Evolutionary conservation across 2,113 vertebrate genomes (phyloP).

Genomic region (Labeo catla): DNA sequence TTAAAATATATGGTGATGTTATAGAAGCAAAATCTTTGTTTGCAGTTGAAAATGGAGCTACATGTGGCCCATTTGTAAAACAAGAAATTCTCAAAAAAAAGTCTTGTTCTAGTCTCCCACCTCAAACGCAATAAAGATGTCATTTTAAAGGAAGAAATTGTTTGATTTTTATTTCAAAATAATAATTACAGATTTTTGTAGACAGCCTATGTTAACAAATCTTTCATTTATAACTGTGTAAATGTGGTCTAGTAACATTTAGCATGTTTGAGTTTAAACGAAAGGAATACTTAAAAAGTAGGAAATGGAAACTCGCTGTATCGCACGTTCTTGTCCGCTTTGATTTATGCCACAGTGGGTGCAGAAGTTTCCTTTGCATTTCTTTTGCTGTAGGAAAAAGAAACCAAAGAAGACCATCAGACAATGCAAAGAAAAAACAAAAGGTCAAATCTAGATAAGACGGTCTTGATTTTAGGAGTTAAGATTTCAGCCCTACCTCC

Average conservation of each 20-base stretch:
- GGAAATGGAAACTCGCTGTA: neutral
- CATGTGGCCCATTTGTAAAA: slow-evolving; percentile 9
- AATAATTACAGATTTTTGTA: neutral
- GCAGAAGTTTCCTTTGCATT: neutral
- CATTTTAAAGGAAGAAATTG: slow-evolving; percentile 50
- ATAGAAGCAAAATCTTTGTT: neutral
- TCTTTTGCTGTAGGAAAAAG: slow-evolving; percentile 17
- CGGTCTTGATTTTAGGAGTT: neutral
- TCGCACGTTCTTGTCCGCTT: neutral
- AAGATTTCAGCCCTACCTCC: slow-evolving; percentile 29
- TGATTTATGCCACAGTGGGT: neutral
- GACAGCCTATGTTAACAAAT: neutral
- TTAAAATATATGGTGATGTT: neutral
- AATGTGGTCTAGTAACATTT: neutral
- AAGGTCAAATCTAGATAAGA: neutral
- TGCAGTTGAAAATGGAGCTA: slow-evolving; percentile 21
- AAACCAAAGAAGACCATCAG: neutral
- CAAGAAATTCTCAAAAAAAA: neutral
- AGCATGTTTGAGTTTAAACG: neutral
- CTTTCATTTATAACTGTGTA: neutral
- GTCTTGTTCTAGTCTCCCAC: slow-evolving; percentile 7
- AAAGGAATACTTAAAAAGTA: neutral
- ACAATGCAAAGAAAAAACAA: neutral
- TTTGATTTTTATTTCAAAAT: slow-evolving; percentile 18
- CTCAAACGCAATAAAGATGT: slow-evolving; percentile 65